Conservation (phyloP, 1,140 invertebrate species). For the Cotesia vestalis region DNA sequence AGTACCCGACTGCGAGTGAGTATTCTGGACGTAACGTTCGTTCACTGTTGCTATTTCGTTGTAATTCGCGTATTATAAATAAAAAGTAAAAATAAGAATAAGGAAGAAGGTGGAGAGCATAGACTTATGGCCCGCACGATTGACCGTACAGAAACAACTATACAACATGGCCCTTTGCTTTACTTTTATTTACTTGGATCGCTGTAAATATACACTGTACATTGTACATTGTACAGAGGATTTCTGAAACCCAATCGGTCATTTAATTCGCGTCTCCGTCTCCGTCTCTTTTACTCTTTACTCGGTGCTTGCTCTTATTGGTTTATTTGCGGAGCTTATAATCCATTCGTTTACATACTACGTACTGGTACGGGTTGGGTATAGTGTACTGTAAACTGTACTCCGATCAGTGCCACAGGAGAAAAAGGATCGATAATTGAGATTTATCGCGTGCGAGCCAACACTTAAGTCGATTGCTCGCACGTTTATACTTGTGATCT, state of each 20-base stretch:
- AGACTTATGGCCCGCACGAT: conserved; percentile 16
- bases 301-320: not conserved
- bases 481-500: conserved; percentile 2
- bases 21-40: not conserved
- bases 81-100: not conserved
- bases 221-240: not conserved
- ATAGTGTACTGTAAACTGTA: no score
- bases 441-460: conserved; percentile 43
- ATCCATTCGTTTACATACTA: not conserved
- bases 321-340: not conserved
- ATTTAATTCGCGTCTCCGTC: not conserved
- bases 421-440: conserved; percentile 42
- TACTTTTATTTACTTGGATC: no score
- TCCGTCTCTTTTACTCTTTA: not conserved
- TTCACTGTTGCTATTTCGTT: not conserved
- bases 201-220: no score
- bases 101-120: no score
- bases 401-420: conserved; percentile 5
- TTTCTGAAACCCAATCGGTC: not conserved
- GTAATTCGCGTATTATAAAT: not conserved
- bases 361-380: not conserved
- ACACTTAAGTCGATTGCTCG: conserved; percentile 31
- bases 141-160: not conserved
- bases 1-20: not conserved
- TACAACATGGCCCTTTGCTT: no score